A percentile compares a stretch with the other conserved stretches of the same genome.
Conservation (phyloP, 2,113 vertebrate species). For the Hepsetus odoe region DNA sequence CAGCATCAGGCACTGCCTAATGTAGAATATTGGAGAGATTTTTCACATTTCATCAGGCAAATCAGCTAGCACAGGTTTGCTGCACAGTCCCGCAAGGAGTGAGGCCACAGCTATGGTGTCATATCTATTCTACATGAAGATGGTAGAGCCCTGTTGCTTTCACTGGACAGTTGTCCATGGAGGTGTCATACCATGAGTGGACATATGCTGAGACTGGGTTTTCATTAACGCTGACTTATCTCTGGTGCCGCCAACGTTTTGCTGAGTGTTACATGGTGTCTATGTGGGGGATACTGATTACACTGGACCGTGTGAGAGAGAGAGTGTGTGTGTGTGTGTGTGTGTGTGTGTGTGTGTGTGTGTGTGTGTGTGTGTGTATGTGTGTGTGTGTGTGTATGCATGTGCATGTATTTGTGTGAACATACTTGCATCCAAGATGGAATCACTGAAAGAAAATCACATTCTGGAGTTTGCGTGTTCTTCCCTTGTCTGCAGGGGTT, state of each 20-base stretch:
- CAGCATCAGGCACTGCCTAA: neutral
- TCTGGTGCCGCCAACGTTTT: constrained; percentile 62
- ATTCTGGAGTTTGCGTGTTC: too few species aligned
- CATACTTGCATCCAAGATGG: too few species aligned
- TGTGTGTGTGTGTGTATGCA: too few species aligned
- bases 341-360: neutral
- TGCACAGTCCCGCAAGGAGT: neutral
- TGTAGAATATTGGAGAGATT: neutral
- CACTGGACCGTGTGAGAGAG: constrained; percentile 18
- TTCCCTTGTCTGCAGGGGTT: too few species aligned
- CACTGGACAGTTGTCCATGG: constrained; percentile 68
- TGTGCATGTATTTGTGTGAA: too few species aligned
- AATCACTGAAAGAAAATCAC: too few species aligned
- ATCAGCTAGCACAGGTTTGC: neutral
- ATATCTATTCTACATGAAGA: constrained; percentile 6
- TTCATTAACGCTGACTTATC: constrained; percentile 74
- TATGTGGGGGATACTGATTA: constrained; percentile 34
- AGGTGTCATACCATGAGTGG: constrained; percentile 71
- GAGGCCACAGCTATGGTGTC: constrained; percentile 19
- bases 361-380: too few species aligned
- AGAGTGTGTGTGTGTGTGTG: constrained; percentile 17
- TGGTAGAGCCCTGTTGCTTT: neutral
- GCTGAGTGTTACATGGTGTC: constrained; percentile 60
- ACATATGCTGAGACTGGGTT: constrained; percentile 76
- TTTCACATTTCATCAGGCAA: constrained; percentile 4